Conservation (phyloP, 2,888 invertebrate genomes). For the Gibbula magus region DNA sequence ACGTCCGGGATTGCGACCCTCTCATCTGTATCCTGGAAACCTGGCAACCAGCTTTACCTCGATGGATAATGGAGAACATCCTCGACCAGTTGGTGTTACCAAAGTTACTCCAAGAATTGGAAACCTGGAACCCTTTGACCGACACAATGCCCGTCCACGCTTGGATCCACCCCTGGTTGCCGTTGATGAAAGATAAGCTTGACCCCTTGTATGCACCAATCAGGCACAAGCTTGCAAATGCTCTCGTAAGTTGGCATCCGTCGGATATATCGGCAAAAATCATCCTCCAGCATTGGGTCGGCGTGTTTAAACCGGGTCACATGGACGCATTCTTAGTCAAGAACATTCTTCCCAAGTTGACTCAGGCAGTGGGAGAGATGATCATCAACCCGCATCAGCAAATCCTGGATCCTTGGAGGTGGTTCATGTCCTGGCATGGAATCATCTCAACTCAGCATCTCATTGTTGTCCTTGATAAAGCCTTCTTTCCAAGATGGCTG, state of each 20-base stretch:
- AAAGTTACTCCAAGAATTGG: conserved; percentile 81
- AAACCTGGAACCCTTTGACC: conserved; percentile 93
- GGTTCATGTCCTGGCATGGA: conserved; percentile 95
- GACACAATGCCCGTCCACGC: conserved; percentile 96
- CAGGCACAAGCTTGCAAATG: conserved; percentile 90
- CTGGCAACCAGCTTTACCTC: conserved; percentile 88
- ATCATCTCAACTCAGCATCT: conserved; percentile 86
- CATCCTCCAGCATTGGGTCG: conserved; percentile 93
- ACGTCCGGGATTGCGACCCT: conserved; percentile 85
- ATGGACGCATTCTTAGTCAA: conserved; percentile 89
- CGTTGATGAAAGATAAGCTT: conserved; percentile 81
- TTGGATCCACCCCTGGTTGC: conserved; percentile 98
- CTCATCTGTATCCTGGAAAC: conserved; percentile 86
- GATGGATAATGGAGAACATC: conserved; percentile 88
- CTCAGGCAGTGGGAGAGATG: conserved; percentile 70
- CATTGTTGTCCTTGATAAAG: conserved; percentile 87
- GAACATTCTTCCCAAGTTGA: conserved; percentile 78
- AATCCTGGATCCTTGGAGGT: conserved; percentile 88
- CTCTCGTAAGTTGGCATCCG: conserved; percentile 95
- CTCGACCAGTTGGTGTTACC: conserved; percentile 89
- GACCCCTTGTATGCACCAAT: conserved; percentile 89
- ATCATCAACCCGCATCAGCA: conserved; percentile 74
- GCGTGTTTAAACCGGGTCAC: conserved; percentile 82
- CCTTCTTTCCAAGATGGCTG: conserved; percentile 88
- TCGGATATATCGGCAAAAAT: conserved; percentile 93